Evolutionary conservation across 2,888 invertebrate genomes (phyloP), one percentile per base, ranked within the genome.

Genomic region (Xanthorhoe spadicearia): DNA sequence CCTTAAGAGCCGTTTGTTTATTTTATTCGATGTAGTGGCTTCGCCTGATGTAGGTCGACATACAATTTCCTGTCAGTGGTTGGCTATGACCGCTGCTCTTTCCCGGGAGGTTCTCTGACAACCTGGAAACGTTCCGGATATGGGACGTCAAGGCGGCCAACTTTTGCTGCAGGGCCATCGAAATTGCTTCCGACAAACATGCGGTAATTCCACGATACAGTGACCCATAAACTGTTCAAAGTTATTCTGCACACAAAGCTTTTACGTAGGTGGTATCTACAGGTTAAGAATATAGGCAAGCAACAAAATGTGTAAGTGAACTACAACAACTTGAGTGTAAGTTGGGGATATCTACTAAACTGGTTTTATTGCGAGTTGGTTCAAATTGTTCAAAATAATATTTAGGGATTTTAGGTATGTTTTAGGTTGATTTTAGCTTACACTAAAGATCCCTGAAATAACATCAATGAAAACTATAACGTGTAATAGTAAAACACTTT

Each of bases 121-220:
- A 86, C 86, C 85, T 89, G 89, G 83, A 85, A 85, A 83, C 83
- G 83, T 82, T 57, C 84, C 88, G 91, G 91, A 92, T 90, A 92
- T 92, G 87, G 86, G 84, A 87, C 83, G 89, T 89, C 90, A 86
- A 83, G 80, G 77, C 83, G 74, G 81, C 79, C 82, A 85, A 86
- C 87, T 86, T 86, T 85, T 77, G 80, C 78, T 77, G 74, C 75
- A 77, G 73, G 77, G 77, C 80, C 75, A 76, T 79, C 80, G 77
- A 85, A 88, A 91, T 90, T 89, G 85, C 83, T 91, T 90, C 90
- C 89, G 87, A 76, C 74, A 75, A 76, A 74, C 75, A 67, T 60
- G 73, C 54, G 69, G 54, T 64, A 49, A 57, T 68, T 53, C 54
- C 9, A 51, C 52, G 56, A 64, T 62, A 68, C 64, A 68, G 61